These are phyloP conservation scores for Augochlorella aurata DNA, from an alignment of 2,888 invertebrate genomes.

Conservation along the genomic window DNA sequence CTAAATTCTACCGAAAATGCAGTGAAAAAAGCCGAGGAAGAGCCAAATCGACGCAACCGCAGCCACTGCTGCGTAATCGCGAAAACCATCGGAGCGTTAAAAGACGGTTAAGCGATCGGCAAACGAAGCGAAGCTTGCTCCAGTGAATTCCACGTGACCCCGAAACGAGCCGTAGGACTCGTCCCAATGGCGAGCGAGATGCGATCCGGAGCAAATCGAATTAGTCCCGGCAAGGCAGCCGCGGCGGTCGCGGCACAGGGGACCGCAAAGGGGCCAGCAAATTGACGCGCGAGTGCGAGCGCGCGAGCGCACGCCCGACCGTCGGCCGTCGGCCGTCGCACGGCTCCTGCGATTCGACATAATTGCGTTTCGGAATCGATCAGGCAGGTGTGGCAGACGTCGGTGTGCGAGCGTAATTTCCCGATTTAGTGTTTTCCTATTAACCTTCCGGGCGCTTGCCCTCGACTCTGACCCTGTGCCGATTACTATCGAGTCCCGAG, in stretches of 20 bases:
- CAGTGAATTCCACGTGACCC: not conserved
- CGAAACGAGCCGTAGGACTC: not conserved
- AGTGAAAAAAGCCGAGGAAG: no score
- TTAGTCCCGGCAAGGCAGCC: not conserved
- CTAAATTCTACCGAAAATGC: no score
- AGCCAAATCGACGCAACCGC: no score
- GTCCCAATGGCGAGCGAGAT: not conserved
- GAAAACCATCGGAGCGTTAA: no score
- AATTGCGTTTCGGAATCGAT: conserved; percentile 60
- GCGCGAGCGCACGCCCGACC: no score
- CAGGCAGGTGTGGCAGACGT: conserved; percentile 56
- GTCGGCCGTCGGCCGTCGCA: no score
- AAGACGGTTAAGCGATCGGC: not conserved
- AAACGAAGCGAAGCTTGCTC: not conserved
- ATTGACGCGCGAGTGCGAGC: not conserved
- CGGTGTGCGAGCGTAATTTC: conserved; percentile 62
- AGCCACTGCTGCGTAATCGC: no score
- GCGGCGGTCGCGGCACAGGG: not conserved
- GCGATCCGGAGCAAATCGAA: conserved; percentile 4
- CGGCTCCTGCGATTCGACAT: conserved; percentile 40
- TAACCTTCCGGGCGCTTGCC: conserved; percentile 51
- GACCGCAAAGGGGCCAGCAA: not conserved
- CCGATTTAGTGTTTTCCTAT: conserved; percentile 70
- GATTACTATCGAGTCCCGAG: conserved; percentile 47
- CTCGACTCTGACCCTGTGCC: conserved; percentile 33